Percentiles rank a stretch among this genome's conserved stretches.
phyloP scores from a whole-genome alignment of 1,140 invertebrate genomes.

The Dendrolimus kikuchii region DNA sequence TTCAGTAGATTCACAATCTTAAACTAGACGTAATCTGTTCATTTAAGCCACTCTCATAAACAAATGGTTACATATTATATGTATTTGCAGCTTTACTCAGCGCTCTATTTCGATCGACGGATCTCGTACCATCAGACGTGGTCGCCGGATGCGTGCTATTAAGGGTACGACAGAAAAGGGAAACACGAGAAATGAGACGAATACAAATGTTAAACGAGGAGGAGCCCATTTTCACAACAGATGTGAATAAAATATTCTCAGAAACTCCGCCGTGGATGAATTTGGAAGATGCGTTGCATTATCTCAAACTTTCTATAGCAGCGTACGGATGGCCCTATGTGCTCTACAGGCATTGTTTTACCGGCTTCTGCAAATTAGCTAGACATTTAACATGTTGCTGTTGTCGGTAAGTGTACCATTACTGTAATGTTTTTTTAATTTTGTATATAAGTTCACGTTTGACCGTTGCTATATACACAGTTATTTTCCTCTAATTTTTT shows the following conservation, averaged over 20 bases:
- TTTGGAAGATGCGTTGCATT: slow-evolving; percentile 81
- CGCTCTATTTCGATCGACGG: slow-evolving; percentile 85
- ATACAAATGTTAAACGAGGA: slow-evolving; percentile 79
- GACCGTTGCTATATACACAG: background rate
- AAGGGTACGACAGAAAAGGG: slow-evolving; percentile 80
- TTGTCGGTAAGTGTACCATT: slow-evolving; percentile 75
- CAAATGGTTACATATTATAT: background rate
- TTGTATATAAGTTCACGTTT: background rate
- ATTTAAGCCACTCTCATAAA: no score
- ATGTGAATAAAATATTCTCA: slow-evolving; percentile 76
- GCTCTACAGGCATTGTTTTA: slow-evolving; percentile 82
- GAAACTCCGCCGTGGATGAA: slow-evolving; percentile 85
- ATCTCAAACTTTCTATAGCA: slow-evolving; percentile 84
- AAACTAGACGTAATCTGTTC: no score
- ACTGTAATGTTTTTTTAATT: background rate
- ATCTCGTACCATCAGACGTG: slow-evolving; percentile 91
- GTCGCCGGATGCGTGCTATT: slow-evolving; percentile 89
- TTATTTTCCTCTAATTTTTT: no score
- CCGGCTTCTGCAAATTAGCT: slow-evolving; percentile 82
- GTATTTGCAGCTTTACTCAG: slow-evolving; percentile 77
- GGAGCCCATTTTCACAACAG: slow-evolving; percentile 78
- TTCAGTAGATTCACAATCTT: no score
- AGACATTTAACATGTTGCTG: slow-evolving; percentile 81
- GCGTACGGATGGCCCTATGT: slow-evolving; percentile 95
- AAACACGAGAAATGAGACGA: slow-evolving; percentile 78